Percentiles rank a stretch among this genome's conserved stretches.
These are phyloP conservation scores for Oreotrochilus melanogaster DNA, from an alignment of 2,113 vertebrate species.

Conservation along the genomic window DNA sequence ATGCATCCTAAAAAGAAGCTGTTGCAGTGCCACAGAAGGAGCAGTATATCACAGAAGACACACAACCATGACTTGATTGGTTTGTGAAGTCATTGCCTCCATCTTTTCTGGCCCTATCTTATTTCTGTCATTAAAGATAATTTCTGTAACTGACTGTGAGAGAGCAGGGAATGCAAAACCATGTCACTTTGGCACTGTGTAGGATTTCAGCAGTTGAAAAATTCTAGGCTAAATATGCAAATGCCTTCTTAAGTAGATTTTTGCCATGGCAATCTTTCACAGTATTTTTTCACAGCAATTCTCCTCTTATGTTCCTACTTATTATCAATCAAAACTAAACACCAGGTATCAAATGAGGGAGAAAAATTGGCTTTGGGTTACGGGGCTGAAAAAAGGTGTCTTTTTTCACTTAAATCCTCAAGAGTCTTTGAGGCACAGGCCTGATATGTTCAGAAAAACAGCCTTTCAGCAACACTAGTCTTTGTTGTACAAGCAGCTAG, in stretches of 20 bases:
- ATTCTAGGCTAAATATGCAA: constrained; percentile 1
- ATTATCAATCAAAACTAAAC: not conserved
- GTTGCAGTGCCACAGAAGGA: not conserved
- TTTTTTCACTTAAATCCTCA: not conserved
- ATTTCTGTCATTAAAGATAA: not conserved
- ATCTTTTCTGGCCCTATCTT: not conserved
- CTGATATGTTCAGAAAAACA: not conserved
- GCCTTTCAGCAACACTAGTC: not conserved
- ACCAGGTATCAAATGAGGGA: not conserved
- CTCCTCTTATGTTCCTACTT: not conserved
- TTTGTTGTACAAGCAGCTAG: not conserved
- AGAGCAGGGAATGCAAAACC: not conserved
- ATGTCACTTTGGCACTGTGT: not conserved
- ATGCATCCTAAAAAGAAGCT: not conserved
- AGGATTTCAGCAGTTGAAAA: not conserved
- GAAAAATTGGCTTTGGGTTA: not conserved
- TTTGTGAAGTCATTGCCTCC: not conserved
- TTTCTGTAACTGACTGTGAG: not conserved
- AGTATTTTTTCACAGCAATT: not conserved
- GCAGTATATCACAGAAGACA: not conserved
- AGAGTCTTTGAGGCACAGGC: not conserved
- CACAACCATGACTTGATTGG: not conserved
- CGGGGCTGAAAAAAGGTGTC: not conserved
- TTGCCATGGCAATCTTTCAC: not conserved
- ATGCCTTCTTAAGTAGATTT: not conserved